phyloP scores from a whole-genome alignment of 2,888 invertebrate genomes.

The Eristalinus sepulchralis region DNA sequence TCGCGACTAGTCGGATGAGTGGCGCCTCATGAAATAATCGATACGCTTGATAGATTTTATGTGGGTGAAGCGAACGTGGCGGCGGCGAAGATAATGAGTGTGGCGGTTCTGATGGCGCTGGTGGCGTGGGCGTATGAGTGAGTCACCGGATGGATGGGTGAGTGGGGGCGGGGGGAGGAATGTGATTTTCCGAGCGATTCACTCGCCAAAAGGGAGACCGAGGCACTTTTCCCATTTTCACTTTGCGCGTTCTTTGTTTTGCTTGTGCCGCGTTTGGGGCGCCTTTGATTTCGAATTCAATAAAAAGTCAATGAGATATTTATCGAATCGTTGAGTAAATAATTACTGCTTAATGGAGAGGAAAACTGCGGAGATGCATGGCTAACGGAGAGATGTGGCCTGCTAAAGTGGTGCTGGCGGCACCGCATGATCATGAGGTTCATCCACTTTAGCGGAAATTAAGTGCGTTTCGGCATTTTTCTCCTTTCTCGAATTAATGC shows the following conservation, averaged over 20 bases:
- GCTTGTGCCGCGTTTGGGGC: constrained; percentile 12
- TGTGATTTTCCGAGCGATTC: constrained; percentile 44
- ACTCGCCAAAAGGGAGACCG: not conserved
- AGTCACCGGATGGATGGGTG: constrained; percentile 9
- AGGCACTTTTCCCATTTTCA: not conserved
- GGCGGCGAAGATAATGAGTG: constrained; percentile 21
- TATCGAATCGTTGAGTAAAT: constrained; percentile 62
- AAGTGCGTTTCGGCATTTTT: not conserved
- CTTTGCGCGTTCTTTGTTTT: not conserved
- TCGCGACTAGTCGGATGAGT: constrained; percentile 43
- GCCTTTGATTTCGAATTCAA: constrained; percentile 54
- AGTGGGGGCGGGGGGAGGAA: constrained; percentile 27
- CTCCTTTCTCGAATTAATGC: not conserved
- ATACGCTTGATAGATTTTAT: constrained; percentile 48
- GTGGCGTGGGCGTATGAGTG: constrained; percentile 30
- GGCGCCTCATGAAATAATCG: constrained; percentile 60
- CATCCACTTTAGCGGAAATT: not conserved
- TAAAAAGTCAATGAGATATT: constrained; percentile 55
- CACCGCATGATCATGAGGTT: not conserved
- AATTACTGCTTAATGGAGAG: constrained; percentile 40
- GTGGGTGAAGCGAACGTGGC: not conserved
- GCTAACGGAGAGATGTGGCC: not conserved
- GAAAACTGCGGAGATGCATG: constrained; percentile 24
- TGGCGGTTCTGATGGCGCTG: not conserved
- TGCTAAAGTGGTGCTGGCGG: not conserved